phyloP scores from a whole-genome alignment of 1,140 invertebrate genomes.

The Brachionus paranguensis region DNA sequence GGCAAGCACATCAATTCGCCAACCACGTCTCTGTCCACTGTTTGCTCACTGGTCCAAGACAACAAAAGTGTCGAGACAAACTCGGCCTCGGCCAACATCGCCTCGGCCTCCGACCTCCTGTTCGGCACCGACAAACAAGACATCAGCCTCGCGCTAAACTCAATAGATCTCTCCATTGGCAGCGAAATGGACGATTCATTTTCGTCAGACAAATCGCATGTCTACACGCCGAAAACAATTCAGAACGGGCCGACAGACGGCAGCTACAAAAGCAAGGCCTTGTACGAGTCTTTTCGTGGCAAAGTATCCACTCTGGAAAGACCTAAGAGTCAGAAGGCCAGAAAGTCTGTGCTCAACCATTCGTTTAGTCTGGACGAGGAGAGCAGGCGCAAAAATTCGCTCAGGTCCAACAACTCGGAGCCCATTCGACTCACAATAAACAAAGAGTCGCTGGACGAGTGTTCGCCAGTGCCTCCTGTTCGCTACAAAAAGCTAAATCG shows the following conservation, averaged over 20 bases:
- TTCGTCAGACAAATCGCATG: not conserved
- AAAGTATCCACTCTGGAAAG: constrained; percentile 32
- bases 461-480: not conserved
- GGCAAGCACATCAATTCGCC: not conserved
- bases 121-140: not conserved
- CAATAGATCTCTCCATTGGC: not conserved
- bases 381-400: not conserved
- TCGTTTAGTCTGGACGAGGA: constrained; percentile 21
- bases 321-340: not conserved
- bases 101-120: constrained; percentile 1
- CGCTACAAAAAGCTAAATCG: not conserved
- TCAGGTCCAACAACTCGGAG: constrained; percentile 5
- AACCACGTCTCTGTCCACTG: not conserved
- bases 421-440: not conserved
- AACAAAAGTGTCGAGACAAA: not conserved
- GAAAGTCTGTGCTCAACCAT: constrained; percentile 22
- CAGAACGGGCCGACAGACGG: not conserved
- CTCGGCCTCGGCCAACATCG: not conserved
- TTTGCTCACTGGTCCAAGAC: not conserved
- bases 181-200: constrained; percentile 3
- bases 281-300: constrained; percentile 31
- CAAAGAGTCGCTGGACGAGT: not conserved
- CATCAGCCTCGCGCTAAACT: not conserved
- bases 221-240: not conserved
- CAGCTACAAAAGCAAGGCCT: constrained; percentile 6